A percentile compares a stretch with the other conserved stretches of the same genome.
Evolutionary conservation across 1,140 invertebrate species (phyloP).

Genomic region (Himalopsyche phryganea): DNA sequence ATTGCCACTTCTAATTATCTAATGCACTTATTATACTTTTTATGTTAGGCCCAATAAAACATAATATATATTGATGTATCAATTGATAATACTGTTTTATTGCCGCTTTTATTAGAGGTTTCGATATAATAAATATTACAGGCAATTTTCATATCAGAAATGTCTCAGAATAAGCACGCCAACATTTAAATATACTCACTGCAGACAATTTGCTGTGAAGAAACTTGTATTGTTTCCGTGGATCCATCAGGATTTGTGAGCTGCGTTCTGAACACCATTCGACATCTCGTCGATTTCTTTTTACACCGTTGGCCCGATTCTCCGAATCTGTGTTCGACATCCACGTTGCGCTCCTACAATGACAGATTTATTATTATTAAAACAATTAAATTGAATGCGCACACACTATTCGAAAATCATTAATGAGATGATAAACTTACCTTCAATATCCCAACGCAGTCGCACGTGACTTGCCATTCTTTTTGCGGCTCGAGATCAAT

Average conservation of each 20-base stretch:
- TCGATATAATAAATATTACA: no score
- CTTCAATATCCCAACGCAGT: constrained; percentile 77
- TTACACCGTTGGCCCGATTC: constrained; percentile 70
- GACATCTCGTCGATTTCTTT: constrained; percentile 90
- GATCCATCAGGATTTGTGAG: constrained; percentile 71
- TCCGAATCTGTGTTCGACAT: constrained; percentile 90
- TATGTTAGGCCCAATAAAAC: no score
- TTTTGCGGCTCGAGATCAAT: constrained; percentile 83
- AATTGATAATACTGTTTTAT: no score
- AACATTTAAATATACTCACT: constrained; percentile 77
- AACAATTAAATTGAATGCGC: no score
- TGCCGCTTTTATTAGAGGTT: no score
- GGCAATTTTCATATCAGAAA: no score
- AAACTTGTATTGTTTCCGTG: constrained; percentile 83
- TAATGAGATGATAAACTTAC: constrained; percentile 46
- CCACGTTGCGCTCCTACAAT: constrained; percentile 89
- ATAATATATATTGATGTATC: no score
- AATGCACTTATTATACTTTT: no score
- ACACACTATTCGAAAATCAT: background rate
- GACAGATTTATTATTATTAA: no score
- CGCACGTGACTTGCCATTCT: constrained; percentile 87
- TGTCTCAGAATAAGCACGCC: no score
- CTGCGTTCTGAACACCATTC: constrained; percentile 90
- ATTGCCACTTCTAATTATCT: no score
- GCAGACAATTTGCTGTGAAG: constrained; percentile 91